These are phyloP conservation scores for Halocynthia roretzi DNA, from an alignment of 23 tunicate genomes.

Conservation along the genomic window DNA sequence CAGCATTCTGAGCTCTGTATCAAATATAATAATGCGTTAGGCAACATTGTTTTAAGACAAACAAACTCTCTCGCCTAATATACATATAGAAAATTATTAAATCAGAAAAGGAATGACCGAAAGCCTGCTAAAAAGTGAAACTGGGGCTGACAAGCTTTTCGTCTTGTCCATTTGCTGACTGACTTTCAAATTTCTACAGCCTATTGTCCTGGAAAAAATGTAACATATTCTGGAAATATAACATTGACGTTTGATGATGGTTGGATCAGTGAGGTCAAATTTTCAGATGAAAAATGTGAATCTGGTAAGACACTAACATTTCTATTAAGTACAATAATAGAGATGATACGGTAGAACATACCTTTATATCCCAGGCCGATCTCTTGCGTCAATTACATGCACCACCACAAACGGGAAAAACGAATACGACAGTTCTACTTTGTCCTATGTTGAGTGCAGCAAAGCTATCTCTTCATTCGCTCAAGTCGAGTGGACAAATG, in stretches of 20 bases:
- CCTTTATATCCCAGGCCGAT: neutral
- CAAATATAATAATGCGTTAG: too few relatives aligned
- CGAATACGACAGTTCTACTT: neutral
- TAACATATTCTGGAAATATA: neutral
- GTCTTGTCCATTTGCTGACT: too few relatives aligned
- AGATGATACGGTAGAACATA: too few relatives aligned
- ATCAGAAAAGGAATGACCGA: too few relatives aligned
- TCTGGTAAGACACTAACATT: neutral
- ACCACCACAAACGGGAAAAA: neutral
- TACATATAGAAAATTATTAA: too few relatives aligned
- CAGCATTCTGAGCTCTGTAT: too few relatives aligned
- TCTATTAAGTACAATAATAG: too few relatives aligned
- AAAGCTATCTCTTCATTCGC: conserved; percentile 6
- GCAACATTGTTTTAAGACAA: too few relatives aligned
- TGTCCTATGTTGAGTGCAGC: conserved; percentile 3
- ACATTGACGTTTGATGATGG: neutral
- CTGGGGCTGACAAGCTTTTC: too few relatives aligned
- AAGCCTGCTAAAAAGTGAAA: too few relatives aligned
- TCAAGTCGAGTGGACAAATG: conserved; percentile 7
- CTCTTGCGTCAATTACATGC: conserved; percentile 13
- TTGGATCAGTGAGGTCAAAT: neutral
- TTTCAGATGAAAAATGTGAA: conserved; percentile 15
- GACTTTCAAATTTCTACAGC: too few relatives aligned
- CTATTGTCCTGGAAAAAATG: neutral
- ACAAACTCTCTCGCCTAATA: too few relatives aligned